Conservation (phyloP, 2,113 vertebrate genomes). For the Cyprinodon brontotheroides region DNA sequence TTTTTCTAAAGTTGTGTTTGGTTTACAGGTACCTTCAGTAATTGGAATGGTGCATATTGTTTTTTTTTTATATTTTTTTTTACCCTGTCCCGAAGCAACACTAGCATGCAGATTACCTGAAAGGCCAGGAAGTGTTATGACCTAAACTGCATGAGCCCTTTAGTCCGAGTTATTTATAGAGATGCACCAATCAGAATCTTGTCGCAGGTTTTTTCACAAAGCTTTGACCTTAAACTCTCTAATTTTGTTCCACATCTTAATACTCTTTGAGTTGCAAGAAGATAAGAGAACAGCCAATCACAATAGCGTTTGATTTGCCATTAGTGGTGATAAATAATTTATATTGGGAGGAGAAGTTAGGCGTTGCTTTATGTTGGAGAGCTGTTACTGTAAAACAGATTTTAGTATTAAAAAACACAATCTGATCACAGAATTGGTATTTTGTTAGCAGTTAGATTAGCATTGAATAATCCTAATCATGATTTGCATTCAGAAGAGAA, state of each 20-base stretch:
- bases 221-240: neutral
- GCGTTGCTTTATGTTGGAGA: too few relatives aligned
- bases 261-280: too few relatives aligned
- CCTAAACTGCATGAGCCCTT: conserved; percentile 80
- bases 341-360: too few relatives aligned
- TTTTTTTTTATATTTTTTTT: conserved; percentile 58
- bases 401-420: too few relatives aligned
- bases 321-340: too few relatives aligned
- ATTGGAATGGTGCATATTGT: conserved; percentile 84
- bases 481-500: neutral
- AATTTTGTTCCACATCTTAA: neutral
- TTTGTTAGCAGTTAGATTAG: too few relatives aligned
- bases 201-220: neutral
- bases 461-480: neutral
- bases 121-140: conserved; percentile 74
- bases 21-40: conserved; percentile 90
- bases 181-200: neutral
- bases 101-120: conserved; percentile 73
- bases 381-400: too few relatives aligned
- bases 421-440: too few relatives aligned
- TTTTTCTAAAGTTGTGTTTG: conserved; percentile 83
- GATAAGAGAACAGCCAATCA: too few relatives aligned
- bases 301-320: neutral
- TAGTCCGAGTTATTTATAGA: conserved; percentile 7
- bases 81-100: conserved; percentile 65